Conservation (phyloP, 2,888 invertebrate genomes). For the Chelonus formosanus region DNA sequence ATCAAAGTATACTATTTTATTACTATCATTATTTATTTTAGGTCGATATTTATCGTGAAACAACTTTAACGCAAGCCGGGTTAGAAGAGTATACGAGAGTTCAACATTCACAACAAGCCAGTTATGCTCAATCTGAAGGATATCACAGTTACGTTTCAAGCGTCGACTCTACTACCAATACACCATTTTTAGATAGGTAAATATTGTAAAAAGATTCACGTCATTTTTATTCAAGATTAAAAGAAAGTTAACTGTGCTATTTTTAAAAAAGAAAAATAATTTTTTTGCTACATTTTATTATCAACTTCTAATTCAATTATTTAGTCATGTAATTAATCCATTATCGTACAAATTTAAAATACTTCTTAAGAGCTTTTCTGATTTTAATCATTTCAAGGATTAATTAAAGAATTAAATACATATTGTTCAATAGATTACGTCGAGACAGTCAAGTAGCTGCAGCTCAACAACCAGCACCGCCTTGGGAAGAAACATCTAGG, state of each 20-base stretch:
- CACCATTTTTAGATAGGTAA: constrained; percentile 68
- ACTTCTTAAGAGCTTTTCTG: too few species aligned
- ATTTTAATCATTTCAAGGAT: not conserved
- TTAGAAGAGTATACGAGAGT: constrained; percentile 67
- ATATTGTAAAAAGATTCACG: too few species aligned
- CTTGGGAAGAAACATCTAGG: constrained; percentile 65
- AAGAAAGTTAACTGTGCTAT: too few species aligned
- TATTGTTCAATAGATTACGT: constrained; percentile 62
- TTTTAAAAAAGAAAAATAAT: too few species aligned
- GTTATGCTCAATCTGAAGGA: constrained; percentile 82
- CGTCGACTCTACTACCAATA: constrained; percentile 75
- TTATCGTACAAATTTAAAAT: too few species aligned
- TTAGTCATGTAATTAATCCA: too few species aligned
- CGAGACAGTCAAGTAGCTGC: constrained; percentile 71
- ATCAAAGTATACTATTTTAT: too few species aligned
- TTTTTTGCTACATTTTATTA: too few species aligned
- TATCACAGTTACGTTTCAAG: constrained; percentile 84
- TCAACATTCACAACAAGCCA: constrained; percentile 76
- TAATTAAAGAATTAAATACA: not conserved
- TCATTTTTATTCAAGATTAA: too few species aligned
- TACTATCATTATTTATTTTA: constrained; percentile 31
- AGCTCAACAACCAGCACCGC: constrained; percentile 57
- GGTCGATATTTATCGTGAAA: constrained; percentile 61
- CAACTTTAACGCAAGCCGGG: constrained; percentile 64
- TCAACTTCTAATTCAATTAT: too few species aligned